Evolutionary conservation across 2,113 vertebrate species (phyloP).

Genomic region (Eretmochelys imbricata): DNA sequence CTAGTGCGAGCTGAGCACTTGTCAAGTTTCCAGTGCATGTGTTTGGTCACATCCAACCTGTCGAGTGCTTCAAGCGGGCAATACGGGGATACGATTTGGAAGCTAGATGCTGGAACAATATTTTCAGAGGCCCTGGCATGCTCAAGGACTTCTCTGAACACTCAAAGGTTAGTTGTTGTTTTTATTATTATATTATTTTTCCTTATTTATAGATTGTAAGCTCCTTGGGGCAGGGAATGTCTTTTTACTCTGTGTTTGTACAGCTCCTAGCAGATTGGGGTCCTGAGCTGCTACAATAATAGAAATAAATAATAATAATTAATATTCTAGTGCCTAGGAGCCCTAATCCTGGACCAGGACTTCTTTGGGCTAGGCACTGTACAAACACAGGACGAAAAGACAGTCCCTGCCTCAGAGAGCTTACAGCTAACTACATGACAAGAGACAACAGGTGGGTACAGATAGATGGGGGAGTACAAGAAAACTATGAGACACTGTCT

Average conservation of each 20-base stretch:
- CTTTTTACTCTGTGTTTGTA: too few relatives aligned
- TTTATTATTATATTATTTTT: too few relatives aligned
- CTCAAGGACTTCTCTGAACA: not conserved
- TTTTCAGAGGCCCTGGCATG: not conserved
- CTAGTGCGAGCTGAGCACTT: not conserved
- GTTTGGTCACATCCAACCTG: not conserved
- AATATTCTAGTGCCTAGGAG: not conserved
- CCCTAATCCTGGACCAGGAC: not conserved
- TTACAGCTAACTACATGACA: not conserved
- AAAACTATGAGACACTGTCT: fast-evolving
- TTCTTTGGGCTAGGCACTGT: not conserved
- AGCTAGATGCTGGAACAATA: not conserved
- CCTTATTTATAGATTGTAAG: too few relatives aligned
- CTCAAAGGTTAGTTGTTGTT: not conserved
- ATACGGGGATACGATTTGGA: not conserved
- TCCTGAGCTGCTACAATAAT: too few relatives aligned
- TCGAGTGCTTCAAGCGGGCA: not conserved
- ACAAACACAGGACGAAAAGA: not conserved
- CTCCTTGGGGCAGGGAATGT: too few relatives aligned
- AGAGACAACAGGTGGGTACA: fast-evolving
- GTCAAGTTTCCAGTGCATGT: not conserved
- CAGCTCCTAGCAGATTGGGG: too few relatives aligned
- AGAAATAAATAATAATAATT: not conserved
- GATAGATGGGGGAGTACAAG: fast-evolving
- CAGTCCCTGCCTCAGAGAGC: not conserved